Evolutionary conservation across 2,888 invertebrate species (phyloP), one percentile per base, ranked within the genome.

Genomic region (Caenorhabditis sp.): DNA sequence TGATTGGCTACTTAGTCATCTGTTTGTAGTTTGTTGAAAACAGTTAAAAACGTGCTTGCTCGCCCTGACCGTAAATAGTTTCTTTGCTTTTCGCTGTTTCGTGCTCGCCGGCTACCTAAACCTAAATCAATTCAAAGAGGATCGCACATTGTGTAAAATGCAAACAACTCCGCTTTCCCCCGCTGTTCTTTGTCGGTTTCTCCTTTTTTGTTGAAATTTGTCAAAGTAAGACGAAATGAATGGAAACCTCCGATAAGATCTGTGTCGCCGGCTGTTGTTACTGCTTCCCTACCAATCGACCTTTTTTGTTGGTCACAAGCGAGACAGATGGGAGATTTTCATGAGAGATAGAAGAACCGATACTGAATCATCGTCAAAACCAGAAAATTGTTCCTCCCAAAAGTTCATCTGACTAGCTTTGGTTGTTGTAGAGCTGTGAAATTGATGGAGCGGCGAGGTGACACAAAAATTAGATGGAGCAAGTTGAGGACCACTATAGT

Each of bases 11-110:
- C 37, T 13, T 35, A n/a, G 13, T 22, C 18, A 50, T 67, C 51
- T 37, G 32, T 20, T 58, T 58, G 64, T 47, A 62, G 58, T 56
- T 61, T 67, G 76, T 76, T 76, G 61, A 76, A 76, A 64, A 56
- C 37, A 8, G 67, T 76, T 76, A 61, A 76, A 76, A 64, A 56
- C n/a, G 60, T 22, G 67, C 74, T 64, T 22, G 67, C 74, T 64
- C 64, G 56, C 65, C 18, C 11, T 60, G 51, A 26, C 51, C 47
- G 61, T 67, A 51, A 76, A 76, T 67, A 60, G 67, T 67, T 76
- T 67, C 76, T 76, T 76, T 76, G 76, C 76, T 76, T 76, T 76
- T 76, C 61, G 61, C 76, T 60, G 67, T 76, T 65, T 74, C 72
- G 72, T 74, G 72, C 72, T 74, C 72, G 58, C 65, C 72, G 65